A percentile compares a stretch with the other conserved stretches of the same genome.
Conservation (phyloP, 2,888 invertebrate species). For the Thyatira batis region DNA sequence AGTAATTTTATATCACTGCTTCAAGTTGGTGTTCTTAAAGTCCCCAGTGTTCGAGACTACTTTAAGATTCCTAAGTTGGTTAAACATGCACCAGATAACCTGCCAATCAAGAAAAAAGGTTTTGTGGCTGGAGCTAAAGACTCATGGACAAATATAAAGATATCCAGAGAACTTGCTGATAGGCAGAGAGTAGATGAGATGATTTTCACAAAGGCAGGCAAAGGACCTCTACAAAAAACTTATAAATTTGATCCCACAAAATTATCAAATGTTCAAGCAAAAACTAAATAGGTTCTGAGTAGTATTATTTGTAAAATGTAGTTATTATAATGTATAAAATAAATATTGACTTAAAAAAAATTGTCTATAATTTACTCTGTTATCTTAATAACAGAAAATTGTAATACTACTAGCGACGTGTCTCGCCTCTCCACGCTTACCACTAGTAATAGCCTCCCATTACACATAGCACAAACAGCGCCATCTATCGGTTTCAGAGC, state of each 20-base stretch:
- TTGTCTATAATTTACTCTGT: slow-evolving; percentile 21
- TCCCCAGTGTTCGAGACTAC: slow-evolving; percentile 87
- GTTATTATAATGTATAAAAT: slow-evolving; percentile 44
- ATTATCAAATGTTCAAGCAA: slow-evolving; percentile 76
- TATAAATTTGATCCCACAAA: slow-evolving; percentile 92
- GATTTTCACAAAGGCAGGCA: slow-evolving; percentile 91
- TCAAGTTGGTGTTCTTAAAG: slow-evolving; percentile 90
- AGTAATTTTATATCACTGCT: slow-evolving; percentile 92
- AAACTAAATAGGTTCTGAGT: slow-evolving; percentile 70
- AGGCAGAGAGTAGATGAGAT: slow-evolving; percentile 89
- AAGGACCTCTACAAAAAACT: slow-evolving; percentile 93
- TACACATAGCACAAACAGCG: too few relatives aligned
- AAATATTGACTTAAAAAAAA: slow-evolving; percentile 31
- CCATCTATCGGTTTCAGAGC: too few relatives aligned
- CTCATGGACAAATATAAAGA: slow-evolving; percentile 91
- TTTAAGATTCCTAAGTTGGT: slow-evolving; percentile 88
- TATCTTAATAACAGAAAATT: background rate
- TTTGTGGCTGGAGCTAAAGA: slow-evolving; percentile 91
- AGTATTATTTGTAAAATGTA: slow-evolving; percentile 39
- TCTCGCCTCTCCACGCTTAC: too few relatives aligned
- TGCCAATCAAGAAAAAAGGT: slow-evolving; percentile 88
- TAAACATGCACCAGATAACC: slow-evolving; percentile 77
- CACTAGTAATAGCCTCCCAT: too few relatives aligned
- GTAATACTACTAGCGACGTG: too few relatives aligned
- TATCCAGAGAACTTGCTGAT: slow-evolving; percentile 89